Percentiles rank a stretch among this genome's conserved stretches.
Conservation (phyloP, 2,888 invertebrate species). For the Drosophila rubida region DNA sequence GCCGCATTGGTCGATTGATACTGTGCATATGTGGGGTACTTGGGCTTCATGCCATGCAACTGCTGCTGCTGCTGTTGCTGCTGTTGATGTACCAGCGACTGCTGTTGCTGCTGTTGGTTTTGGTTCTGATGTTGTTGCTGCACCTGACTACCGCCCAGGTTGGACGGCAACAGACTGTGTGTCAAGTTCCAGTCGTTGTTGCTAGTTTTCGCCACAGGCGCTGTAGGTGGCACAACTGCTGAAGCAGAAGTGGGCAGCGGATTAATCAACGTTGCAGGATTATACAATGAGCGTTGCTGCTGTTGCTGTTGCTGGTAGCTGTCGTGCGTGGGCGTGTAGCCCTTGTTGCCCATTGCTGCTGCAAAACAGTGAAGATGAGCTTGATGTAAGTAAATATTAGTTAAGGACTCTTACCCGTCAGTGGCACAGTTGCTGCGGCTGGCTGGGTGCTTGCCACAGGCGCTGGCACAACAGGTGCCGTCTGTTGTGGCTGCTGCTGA, state of each 20-base stretch:
- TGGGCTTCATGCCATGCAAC: slow-evolving; percentile 56
- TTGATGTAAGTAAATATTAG: not conserved
- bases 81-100: slow-evolving; percentile 35
- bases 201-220: slow-evolving; percentile 37
- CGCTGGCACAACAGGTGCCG: slow-evolving; percentile 77
- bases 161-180: slow-evolving; percentile 62
- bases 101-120: slow-evolving; percentile 50
- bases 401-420: slow-evolving; percentile 28
- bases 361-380: not conserved
- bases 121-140: slow-evolving; percentile 46
- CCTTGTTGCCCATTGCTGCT: slow-evolving; percentile 32
- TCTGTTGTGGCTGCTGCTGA: slow-evolving; percentile 79
- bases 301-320: slow-evolving; percentile 61
- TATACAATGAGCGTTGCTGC: slow-evolving; percentile 69
- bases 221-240: slow-evolving; percentile 20
- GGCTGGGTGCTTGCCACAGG: slow-evolving; percentile 76
- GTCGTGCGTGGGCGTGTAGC: not conserved
- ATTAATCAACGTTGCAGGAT: slow-evolving; percentile 70
- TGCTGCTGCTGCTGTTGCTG: slow-evolving; percentile 50
- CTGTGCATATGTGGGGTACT: slow-evolving; percentile 82
- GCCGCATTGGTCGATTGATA: slow-evolving; percentile 79
- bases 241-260: slow-evolving; percentile 48
- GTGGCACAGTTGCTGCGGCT: slow-evolving; percentile 37
- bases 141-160: slow-evolving; percentile 38
- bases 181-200: slow-evolving; percentile 66